These are phyloP conservation scores for Merodon equestris DNA, from an alignment of 2,888 invertebrate genomes.

Conservation along the genomic window DNA sequence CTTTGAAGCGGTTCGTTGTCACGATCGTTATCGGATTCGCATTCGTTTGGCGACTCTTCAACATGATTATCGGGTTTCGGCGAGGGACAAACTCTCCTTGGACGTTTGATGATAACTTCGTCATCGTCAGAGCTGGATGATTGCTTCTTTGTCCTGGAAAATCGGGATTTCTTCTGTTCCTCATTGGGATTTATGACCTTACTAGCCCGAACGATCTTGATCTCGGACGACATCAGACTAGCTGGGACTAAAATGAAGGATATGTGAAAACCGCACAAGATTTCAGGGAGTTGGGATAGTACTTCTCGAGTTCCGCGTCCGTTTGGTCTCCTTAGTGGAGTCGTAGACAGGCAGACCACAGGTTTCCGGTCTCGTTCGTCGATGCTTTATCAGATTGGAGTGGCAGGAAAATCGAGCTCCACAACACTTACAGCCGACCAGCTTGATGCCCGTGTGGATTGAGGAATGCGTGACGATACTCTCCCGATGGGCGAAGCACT, in stretches of 20 bases:
- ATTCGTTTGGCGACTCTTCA: not conserved
- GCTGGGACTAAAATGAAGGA: conserved; percentile 70
- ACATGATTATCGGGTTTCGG: not conserved
- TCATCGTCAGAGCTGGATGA: conserved; percentile 7
- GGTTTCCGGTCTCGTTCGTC: conserved; percentile 78
- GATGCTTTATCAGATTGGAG: conserved; percentile 80
- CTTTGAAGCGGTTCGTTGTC: conserved; percentile 69
- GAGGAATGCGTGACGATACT: conserved; percentile 79
- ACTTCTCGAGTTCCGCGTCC: conserved; percentile 72
- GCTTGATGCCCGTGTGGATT: conserved; percentile 77
- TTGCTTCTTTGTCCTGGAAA: not conserved
- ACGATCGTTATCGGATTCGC: conserved; percentile 33
- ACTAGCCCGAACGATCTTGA: conserved; percentile 70
- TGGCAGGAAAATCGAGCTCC: conserved; percentile 79
- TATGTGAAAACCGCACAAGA: not conserved
- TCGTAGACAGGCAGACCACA: conserved; percentile 77
- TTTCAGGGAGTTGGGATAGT: conserved; percentile 23
- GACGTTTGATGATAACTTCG: conserved; percentile 52
- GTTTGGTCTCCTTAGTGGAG: conserved; percentile 71
- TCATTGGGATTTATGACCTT: conserved; percentile 71
- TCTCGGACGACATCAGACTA: conserved; percentile 72
- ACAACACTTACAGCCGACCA: conserved; percentile 79
- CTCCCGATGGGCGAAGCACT: conserved; percentile 79
- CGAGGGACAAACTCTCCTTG: conserved; percentile 23
- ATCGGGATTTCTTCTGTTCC: conserved; percentile 41